Evolutionary conservation across 2,113 vertebrate species (phyloP), one percentile per base, ranked within the genome.

Genomic region (Datnioides undecimradiatus): DNA sequence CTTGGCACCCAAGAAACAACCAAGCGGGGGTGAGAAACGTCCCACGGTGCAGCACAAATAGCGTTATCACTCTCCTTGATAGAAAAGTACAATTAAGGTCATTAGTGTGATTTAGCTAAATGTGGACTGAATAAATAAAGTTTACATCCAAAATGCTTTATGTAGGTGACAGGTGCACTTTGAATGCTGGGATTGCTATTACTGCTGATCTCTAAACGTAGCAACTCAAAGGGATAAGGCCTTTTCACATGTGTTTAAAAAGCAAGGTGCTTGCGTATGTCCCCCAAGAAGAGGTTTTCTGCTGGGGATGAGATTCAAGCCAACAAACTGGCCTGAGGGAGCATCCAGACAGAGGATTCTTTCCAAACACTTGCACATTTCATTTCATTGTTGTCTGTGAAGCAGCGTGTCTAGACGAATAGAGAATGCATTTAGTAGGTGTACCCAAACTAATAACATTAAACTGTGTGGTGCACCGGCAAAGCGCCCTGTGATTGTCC

Each of bases 1-100:
- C 76, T 51, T 64, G 45, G 79, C 82, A 74, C 77, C 76, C 65
- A 82, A 76, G 41, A 69, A 73, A 82, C 77, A 87, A 67, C 76
- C 76, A 60, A 79, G 79, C 74, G 58, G 40, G 46, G 45, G 23
- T 63, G 63, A 82, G 57, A 46, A 62, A 73, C 3, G 10, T 66
- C 46, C 70, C 67, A 59, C 49, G 51, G 71, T 21, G 58, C 38
- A 36, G 69, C 62, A 64, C 69, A 67, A 51, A 76, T 12, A 65
- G 34, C 67, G 40, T 58, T 38, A 81, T 17, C 43, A 38, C 38
- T 78, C 40, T 41, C 17, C 67, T 74, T 62, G 46, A 75, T 60
- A 34, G 29, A 68, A 66, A 52, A 75, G 54, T 40, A 38, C 78
- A 64, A 48, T 66, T 60, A 52, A 66, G 43, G 45, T 64, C 43